Evolutionary conservation across 2,888 invertebrate species (phyloP).

Genomic region (Nemoura dubitans): DNA sequence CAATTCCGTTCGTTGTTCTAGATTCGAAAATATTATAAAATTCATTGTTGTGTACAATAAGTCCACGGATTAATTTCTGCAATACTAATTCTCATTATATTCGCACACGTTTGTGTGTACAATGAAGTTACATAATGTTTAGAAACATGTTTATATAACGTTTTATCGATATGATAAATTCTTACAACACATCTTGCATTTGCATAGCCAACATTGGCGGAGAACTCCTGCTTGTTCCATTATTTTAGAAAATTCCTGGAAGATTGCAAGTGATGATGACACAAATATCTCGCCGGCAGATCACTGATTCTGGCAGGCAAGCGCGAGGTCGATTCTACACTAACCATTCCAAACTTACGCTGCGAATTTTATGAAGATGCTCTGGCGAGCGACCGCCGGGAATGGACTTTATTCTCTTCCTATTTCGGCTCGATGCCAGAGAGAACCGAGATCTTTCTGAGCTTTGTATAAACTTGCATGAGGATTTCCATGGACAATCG

Average conservation of each 20-base stretch:
- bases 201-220: too few relatives aligned
- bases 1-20: too few relatives aligned
- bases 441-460: conserved; percentile 15
- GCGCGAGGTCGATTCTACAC: not conserved
- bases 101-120: too few relatives aligned
- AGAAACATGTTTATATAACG: too few relatives aligned
- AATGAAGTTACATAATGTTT: too few relatives aligned
- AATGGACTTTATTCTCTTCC: conserved; percentile 1
- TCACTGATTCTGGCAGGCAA: not conserved
- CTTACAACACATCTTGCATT: too few relatives aligned
- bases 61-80: too few relatives aligned
- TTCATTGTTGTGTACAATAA: too few relatives aligned
- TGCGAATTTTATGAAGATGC: not conserved
- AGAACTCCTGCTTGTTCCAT: too few relatives aligned
- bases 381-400: not conserved
- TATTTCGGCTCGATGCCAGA: conserved; percentile 17
- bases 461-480: conserved; percentile 27
- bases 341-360: not conserved
- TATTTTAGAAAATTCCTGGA: not conserved
- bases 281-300: not conserved
- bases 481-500: conserved; percentile 24
- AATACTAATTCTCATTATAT: too few relatives aligned
- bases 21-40: too few relatives aligned
- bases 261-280: not conserved
- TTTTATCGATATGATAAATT: too few relatives aligned